Evolutionary conservation across 1,140 invertebrate species (phyloP), one percentile per base, ranked within the genome.

Genomic region (Cherax destructor): DNA sequence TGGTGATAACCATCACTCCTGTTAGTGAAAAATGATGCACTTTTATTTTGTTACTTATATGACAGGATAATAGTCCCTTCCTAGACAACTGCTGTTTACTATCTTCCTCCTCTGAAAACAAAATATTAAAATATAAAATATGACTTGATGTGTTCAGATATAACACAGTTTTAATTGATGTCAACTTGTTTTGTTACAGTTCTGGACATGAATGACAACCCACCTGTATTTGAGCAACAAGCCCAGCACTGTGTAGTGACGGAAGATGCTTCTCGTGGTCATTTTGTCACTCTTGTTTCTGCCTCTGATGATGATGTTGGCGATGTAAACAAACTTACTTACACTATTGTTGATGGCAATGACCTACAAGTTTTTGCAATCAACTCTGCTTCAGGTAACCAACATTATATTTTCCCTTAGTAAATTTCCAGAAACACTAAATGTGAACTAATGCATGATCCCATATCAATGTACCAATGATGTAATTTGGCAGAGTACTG

Each of bases 251-350:
- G 96, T 94, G 96, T 96, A 41, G 95, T 99, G 69, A 98, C 97
- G 21, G 96, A 98, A 93, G 96, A 97, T 94, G 97, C 97, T 4
- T 95, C 96, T 92, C 95, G 98, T 78, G 97, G 98, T 85, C 97
- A 98, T 95, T 97, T 99, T 94, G 97, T 99, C 6, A 97, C 97
- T 10, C 96, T 97, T 93, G 97, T 99, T 4, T 96, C 96, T 10
- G 98, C 98, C 0, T 97, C 96, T 94, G 98, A 99, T 95, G 96
- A 97, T 0, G 98, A 99, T 95, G 95, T 95, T 86, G 95, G 96
- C 49, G 98, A 99, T 95, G 96, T 96, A 69, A 95, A 95, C 78
- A 96, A 96, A 79, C 95, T 99, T 13, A 95, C 95, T 0, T 99
- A 98, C 94, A 96, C 97, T 50, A 97, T 99, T 84, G 96, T 97